Evolutionary conservation across 2,113 vertebrate genomes (phyloP).

Genomic region (Merops nubicus): DNA sequence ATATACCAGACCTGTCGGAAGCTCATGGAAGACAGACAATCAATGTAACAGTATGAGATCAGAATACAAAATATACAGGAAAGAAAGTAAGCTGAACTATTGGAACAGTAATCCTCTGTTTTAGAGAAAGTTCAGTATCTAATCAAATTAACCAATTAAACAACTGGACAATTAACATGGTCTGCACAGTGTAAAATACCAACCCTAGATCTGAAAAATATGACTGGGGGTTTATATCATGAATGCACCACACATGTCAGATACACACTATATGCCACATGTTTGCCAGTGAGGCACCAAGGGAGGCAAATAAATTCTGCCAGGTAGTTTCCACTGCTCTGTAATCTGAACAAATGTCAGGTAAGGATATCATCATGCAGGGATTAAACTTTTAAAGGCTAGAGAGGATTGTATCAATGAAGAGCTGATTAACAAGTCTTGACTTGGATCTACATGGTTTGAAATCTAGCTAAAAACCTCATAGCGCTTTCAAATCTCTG

Average conservation of each 20-base stretch:
- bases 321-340: not conserved
- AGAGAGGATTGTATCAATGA: not conserved
- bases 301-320: not conserved
- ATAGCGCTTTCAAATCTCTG: not conserved
- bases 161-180: not conserved
- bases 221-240: not conserved
- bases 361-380: not conserved
- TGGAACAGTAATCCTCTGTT: not conserved
- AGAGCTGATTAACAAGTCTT: not conserved
- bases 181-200: not conserved
- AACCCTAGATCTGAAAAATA: not conserved
- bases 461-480: not conserved
- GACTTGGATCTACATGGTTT: accelerated
- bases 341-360: not conserved
- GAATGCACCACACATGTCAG: accelerated
- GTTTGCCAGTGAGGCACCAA: not conserved
- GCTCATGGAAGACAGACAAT: not conserved
- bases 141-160: not conserved
- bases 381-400: not conserved
- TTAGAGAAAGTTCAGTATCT: not conserved
- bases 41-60: not conserved
- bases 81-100: not conserved
- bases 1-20: not conserved
- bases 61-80: not conserved
- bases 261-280: not conserved